Evolutionary conservation across 2,888 invertebrate species (phyloP).

Genomic region (Microchrysa polita): DNA sequence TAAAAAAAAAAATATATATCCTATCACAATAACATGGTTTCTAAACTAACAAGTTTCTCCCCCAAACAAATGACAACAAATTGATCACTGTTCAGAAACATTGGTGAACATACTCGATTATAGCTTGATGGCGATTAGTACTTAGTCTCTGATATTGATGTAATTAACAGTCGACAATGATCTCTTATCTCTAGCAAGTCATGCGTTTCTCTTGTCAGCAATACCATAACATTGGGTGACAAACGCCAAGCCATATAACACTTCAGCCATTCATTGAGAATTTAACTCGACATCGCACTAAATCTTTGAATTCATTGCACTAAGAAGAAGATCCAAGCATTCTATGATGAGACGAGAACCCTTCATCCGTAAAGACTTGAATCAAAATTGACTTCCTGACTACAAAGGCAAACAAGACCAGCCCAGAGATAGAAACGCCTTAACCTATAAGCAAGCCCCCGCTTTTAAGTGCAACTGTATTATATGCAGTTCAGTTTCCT

Average conservation of each 20-base stretch:
- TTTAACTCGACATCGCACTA: background rate
- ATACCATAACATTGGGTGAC: background rate
- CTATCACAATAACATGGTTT: no score
- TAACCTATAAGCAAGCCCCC: no score
- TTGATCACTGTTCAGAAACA: no score
- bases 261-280: background rate
- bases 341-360: background rate
- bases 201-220: background rate
- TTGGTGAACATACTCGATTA: no score
- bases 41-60: no score
- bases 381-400: conserved; percentile 2
- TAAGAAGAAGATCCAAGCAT: background rate
- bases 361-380: conserved; percentile 14
- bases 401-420: no score
- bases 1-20: no score
- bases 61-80: no score
- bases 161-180: background rate
- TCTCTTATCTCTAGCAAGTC: background rate
- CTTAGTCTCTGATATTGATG: no score
- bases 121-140: no score
- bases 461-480: no score
- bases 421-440: no score
- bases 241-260: background rate
- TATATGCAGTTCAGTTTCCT: background rate
- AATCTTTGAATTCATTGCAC: conserved; percentile 16